These are phyloP conservation scores for Tuta absoluta DNA, from an alignment of 2,888 invertebrate genomes.

Conservation along the genomic window DNA sequence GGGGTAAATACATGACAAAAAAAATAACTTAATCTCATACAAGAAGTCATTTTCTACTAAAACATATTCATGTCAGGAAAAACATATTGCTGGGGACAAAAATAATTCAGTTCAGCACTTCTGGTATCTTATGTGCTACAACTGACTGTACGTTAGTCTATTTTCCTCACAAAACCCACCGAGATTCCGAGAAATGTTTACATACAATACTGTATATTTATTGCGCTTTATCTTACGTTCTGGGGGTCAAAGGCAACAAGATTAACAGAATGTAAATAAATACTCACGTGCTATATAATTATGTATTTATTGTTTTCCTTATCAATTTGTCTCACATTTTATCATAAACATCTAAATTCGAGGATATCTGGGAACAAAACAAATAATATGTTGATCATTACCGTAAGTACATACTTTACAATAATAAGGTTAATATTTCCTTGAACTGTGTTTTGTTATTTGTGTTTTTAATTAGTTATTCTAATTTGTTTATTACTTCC, in stretches of 20 bases:
- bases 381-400: neutral
- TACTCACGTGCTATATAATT: neutral
- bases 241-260: neutral
- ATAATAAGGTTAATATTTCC: neutral
- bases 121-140: too few species aligned
- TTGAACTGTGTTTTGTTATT: neutral
- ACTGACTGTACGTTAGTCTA: too few species aligned
- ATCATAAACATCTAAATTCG: neutral
- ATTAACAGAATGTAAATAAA: neutral
- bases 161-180: neutral
- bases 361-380: neutral
- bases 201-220: neutral
- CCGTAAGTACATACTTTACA: neutral
- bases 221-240: neutral
- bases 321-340: neutral
- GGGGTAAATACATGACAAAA: too few species aligned
- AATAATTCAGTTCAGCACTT: too few species aligned
- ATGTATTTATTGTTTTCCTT: neutral
- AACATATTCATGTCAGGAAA: too few species aligned
- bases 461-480: neutral
- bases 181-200: neutral
- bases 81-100: too few species aligned
- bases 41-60: too few species aligned
- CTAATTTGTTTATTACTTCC: neutral
- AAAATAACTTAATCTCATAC: too few species aligned